Conservation (phyloP, 2,797 vertebrate species). For the Mormyrops attenuatus region DNA sequence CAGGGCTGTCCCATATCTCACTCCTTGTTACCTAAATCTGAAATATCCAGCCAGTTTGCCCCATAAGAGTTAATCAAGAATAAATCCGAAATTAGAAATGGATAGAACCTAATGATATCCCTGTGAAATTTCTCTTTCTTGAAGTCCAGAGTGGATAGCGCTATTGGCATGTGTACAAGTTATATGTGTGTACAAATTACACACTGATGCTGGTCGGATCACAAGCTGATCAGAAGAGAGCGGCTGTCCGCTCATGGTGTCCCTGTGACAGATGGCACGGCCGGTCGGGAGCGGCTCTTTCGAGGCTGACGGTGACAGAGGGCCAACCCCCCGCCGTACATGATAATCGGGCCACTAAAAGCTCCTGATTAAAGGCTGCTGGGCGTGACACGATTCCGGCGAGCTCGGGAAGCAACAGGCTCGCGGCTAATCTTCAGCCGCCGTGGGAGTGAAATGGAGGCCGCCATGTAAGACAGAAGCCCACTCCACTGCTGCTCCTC, state of each 20-base stretch:
- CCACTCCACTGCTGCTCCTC: neutral
- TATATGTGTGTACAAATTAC: neutral
- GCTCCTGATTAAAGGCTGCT: conserved; percentile 35
- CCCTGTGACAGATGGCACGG: conserved; percentile 26
- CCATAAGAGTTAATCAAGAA: neutral
- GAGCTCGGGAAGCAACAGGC: conserved; percentile 9
- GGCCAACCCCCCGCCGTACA: conserved; percentile 28
- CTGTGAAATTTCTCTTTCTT: neutral
- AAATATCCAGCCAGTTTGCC: neutral
- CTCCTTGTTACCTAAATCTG: neutral
- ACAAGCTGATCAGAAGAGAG: neutral
- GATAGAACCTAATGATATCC: neutral
- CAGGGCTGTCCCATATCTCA: neutral
- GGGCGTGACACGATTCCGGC: conserved; percentile 16
- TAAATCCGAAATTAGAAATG: neutral
- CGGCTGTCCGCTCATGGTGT: neutral
- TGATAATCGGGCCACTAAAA: conserved; percentile 57
- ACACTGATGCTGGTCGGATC: neutral
- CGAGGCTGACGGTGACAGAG: conserved; percentile 19
- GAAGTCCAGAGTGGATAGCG: neutral
- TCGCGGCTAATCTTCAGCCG: neutral
- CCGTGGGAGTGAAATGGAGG: neutral
- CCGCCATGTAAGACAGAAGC: neutral
- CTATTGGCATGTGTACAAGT: neutral
- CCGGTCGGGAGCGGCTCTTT: conserved; percentile 47